These are phyloP conservation scores for Cetonia aurata DNA, from an alignment of 2,888 invertebrate genomes.

Conservation along the genomic window DNA sequence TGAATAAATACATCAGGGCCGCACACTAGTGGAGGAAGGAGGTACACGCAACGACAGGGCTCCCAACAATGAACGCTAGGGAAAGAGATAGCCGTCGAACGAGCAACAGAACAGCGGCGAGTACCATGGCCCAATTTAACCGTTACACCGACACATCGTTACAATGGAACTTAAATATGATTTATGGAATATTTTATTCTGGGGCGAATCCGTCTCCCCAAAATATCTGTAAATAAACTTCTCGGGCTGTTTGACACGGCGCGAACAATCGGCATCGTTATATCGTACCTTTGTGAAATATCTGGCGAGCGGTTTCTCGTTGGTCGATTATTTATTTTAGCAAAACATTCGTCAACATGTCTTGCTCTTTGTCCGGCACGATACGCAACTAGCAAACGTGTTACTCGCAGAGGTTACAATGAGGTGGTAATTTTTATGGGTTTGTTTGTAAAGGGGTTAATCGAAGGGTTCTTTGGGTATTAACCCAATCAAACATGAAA, in stretches of 20 bases:
- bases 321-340: slow-evolving; percentile 39
- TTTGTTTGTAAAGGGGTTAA: slow-evolving; percentile 15
- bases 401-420: slow-evolving; percentile 16
- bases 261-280: slow-evolving; percentile 35
- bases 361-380: neutral
- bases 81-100: neutral
- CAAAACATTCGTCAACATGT: slow-evolving; percentile 38
- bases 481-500: too few species aligned
- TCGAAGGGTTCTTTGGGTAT: neutral
- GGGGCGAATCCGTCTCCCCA: slow-evolving; percentile 63
- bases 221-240: slow-evolving; percentile 59
- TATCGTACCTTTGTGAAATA: slow-evolving; percentile 40
- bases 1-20: slow-evolving; percentile 34
- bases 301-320: slow-evolving; percentile 27
- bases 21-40: neutral
- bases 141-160: slow-evolving; percentile 58
- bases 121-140: slow-evolving; percentile 60
- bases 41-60: neutral
- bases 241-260: slow-evolving; percentile 35
- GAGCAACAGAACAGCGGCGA: too few species aligned
- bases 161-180: slow-evolving; percentile 66
- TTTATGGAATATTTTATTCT: slow-evolving; percentile 66
- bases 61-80: neutral
- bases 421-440: slow-evolving; percentile 33
- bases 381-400: neutral